These are phyloP conservation scores for Drosophila flavopinicola DNA, from an alignment of 2,888 invertebrate genomes.

Conservation along the genomic window DNA sequence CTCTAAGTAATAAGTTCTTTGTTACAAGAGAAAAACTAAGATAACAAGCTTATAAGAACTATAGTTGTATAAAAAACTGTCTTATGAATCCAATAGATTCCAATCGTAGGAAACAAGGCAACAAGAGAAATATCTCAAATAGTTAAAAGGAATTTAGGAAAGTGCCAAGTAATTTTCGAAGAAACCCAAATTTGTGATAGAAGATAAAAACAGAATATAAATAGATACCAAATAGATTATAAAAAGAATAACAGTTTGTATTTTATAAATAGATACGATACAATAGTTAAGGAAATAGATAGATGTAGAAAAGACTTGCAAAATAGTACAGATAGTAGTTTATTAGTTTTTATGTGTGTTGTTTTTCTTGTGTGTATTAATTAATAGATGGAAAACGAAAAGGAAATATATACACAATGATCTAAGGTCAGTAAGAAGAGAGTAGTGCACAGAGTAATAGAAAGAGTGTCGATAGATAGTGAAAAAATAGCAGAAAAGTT, in stretches of 20 bases:
- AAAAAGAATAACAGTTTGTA: constrained; percentile 10
- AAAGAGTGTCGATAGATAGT: neutral
- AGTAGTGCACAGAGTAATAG: neutral
- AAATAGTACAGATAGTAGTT: constrained; percentile 21
- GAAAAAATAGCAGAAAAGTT: constrained; percentile 1
- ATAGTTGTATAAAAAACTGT: neutral
- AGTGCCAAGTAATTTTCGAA: neutral
- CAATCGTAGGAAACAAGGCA: too few species aligned
- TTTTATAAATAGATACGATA: constrained; percentile 6
- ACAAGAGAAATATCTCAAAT: neutral
- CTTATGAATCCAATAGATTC: too few species aligned
- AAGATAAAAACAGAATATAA: neutral
- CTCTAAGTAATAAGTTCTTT: neutral
- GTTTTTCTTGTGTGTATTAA: constrained; percentile 41
- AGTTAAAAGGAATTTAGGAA: neutral
- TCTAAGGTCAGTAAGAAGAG: constrained; percentile 9
- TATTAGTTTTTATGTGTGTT: constrained; percentile 9
- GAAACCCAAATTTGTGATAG: neutral
- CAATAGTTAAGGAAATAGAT: constrained; percentile 1
- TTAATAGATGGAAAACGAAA: constrained; percentile 27
- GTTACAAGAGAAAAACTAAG: too few species aligned
- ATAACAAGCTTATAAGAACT: neutral
- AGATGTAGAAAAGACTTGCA: constrained; percentile 2
- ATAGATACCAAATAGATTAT: neutral
- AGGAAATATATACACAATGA: constrained; percentile 67